Conservation (phyloP, 1,140 invertebrate genomes). For the Rhyacophila brunnea region DNA sequence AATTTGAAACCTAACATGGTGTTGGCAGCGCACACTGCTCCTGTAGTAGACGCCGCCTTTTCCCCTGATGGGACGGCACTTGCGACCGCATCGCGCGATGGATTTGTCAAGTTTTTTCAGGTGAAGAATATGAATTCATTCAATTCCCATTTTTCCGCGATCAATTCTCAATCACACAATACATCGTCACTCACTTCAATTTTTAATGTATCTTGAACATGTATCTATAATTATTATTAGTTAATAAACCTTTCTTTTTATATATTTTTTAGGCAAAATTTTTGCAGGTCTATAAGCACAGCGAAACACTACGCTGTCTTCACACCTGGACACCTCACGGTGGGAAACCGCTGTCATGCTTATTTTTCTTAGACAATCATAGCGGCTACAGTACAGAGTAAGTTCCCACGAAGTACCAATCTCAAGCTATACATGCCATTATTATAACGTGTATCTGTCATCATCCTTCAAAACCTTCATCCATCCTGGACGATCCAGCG, state of each 20-base stretch:
- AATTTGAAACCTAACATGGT: conserved; percentile 61
- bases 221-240: too few relatives aligned
- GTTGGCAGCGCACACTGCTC: conserved; percentile 65
- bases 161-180: too few relatives aligned
- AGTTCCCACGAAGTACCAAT: too few relatives aligned
- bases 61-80: conserved; percentile 91
- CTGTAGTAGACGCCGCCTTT: conserved; percentile 85
- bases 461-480: too few relatives aligned
- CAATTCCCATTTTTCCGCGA: too few relatives aligned
- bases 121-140: conserved; percentile 43
- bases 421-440: too few relatives aligned
- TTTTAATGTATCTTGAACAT: too few relatives aligned
- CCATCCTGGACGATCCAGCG: too few relatives aligned
- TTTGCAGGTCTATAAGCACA: conserved; percentile 63
- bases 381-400: conserved; percentile 79
- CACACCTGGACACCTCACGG: conserved; percentile 91
- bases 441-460: too few relatives aligned
- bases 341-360: conserved; percentile 76
- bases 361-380: conserved; percentile 92
- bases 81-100: conserved; percentile 84
- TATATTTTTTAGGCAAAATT: conserved; percentile 15
- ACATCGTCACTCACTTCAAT: too few relatives aligned
- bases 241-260: background rate
- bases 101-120: conserved; percentile 90
- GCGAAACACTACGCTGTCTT: conserved; percentile 70